Percentiles rank a stretch among this genome's conserved stretches.
Conservation (phyloP, 1,140 invertebrate species). For the Drosophila novamexicana region DNA sequence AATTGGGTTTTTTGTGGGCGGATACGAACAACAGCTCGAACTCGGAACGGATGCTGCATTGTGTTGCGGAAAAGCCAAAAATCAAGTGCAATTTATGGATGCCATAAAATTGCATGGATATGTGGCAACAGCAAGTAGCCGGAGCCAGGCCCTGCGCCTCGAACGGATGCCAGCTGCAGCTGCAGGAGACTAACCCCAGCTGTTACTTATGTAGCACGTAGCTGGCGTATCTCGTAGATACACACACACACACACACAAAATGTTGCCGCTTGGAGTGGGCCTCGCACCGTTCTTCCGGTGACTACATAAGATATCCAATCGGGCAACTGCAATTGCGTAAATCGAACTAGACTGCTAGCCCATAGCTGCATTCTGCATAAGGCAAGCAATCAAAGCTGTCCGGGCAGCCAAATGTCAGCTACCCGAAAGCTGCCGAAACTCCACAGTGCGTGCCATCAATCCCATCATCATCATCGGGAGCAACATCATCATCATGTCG, state of each 20-base stretch:
- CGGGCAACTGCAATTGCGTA: constrained; percentile 68
- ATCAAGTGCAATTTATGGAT: constrained; percentile 77
- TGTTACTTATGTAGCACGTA: constrained; percentile 54
- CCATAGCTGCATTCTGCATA: constrained; percentile 21
- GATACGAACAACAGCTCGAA: constrained; percentile 17
- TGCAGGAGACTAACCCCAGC: constrained; percentile 16
- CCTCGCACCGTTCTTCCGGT: neutral
- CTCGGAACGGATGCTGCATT: constrained; percentile 47
- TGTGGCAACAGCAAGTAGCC: constrained; percentile 32
- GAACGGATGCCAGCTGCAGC: constrained; percentile 21
- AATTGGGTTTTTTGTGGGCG: constrained; percentile 13
- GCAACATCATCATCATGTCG: constrained; percentile 12
- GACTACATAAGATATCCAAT: constrained; percentile 64
- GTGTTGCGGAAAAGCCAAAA: constrained; percentile 59
- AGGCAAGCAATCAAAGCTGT: constrained; percentile 62
- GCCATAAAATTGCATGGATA: constrained; percentile 75
- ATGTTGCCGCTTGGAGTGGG: too few species aligned
- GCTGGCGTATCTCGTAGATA: neutral
- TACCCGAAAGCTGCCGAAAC: constrained; percentile 11
- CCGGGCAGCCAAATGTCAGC: constrained; percentile 8
- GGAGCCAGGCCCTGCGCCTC: neutral
- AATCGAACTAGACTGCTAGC: constrained; percentile 61
- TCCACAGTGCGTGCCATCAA: constrained; percentile 30
- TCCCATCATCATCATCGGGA: constrained; percentile 1
- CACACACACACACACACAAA: too few species aligned